Base-by-base conservation (phyloP, 35 echinoderm and acorn worm genomes). In the Diadema setosum region DNA sequence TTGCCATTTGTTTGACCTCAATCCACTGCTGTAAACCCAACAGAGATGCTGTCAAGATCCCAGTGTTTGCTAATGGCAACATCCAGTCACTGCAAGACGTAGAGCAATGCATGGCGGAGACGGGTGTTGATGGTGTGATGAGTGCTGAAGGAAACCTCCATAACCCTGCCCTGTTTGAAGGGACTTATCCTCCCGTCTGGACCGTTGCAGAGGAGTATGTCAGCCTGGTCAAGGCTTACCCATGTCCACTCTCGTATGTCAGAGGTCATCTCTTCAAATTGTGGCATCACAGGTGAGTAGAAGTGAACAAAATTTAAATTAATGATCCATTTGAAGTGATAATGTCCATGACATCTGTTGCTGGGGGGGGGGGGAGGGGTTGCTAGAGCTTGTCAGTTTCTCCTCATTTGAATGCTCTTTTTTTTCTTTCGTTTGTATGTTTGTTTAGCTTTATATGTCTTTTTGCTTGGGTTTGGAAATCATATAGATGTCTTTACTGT, bases 61-160 rank as follows among this genome's bases (percentile, higher is more conserved):
- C 95, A 39, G 95, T 97, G 0, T 91, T 93, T 82, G 88, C 95
- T 26, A 97, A 97, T 91, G 95, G 95, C 80, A 97, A 97, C 84
- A 91, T 97, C 59, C 95, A 97, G 42, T 97, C 83, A 16, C 42
- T 91, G 18, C 63, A 56, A 75, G 95, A 97, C 82, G 88, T 94
- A 30, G 41, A 97, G 45, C 65, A 75, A 80, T 97, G 95, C 59
- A 56, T 97, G 34, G 50, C 75, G 27, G 95, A 97, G 45, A 97
- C 95, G 37, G 95, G 95, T 20, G 95, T 94, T 27, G 95, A 97
- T 48, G 95, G 95, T 16, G 81, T 97, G 20, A 97, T 97, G 95
- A 82, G 82, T 83, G 95, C 93, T 87, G 96, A 94, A 87, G 96
- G 96, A 39, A 99, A 99, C 64, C 90, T 99, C 49, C 86, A 92